A percentile compares a stretch with the other conserved stretches of the same genome.
phyloP scores from a whole-genome alignment of 1,140 invertebrate species.

The Formica selysi region DNA sequence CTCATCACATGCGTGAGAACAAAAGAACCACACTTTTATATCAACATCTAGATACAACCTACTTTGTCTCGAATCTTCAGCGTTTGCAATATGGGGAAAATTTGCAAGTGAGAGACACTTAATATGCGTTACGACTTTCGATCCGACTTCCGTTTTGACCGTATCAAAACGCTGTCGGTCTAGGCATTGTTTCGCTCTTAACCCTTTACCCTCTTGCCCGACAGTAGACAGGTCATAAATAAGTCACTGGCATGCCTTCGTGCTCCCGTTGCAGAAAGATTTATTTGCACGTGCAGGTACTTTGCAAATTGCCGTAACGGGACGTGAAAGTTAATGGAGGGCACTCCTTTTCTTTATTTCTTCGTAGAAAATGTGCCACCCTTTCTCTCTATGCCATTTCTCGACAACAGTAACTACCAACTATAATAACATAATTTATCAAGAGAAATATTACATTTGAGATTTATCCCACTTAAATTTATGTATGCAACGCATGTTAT shows the following conservation, averaged over 20 bases:
- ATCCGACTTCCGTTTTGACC: conserved; percentile 24
- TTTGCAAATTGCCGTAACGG: conserved; percentile 73
- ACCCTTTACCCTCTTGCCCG: conserved; percentile 67
- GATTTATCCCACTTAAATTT: neutral
- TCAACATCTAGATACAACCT: neutral
- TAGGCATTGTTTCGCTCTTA: conserved; percentile 71
- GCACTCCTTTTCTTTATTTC: conserved; percentile 15
- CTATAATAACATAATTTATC: conserved; percentile 12
- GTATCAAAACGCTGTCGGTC: conserved; percentile 66
- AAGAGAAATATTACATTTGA: neutral
- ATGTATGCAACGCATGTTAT: neutral
- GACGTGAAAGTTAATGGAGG: conserved; percentile 62
- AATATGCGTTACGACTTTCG: neutral
- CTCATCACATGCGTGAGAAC: neutral
- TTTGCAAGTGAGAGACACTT: neutral
- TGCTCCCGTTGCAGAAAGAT: conserved; percentile 50
- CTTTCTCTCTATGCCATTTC: neutral
- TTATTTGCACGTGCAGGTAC: conserved; percentile 68
- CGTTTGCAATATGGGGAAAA: neutral
- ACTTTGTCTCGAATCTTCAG: neutral
- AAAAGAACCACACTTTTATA: neutral
- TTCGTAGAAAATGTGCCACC: conserved; percentile 21
- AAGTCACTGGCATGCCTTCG: conserved; percentile 64
- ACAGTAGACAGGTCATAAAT: conserved; percentile 72
- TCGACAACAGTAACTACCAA: neutral